phyloP scores from a whole-genome alignment of 1,140 invertebrate genomes.

The Oedothorax gibbosus region DNA sequence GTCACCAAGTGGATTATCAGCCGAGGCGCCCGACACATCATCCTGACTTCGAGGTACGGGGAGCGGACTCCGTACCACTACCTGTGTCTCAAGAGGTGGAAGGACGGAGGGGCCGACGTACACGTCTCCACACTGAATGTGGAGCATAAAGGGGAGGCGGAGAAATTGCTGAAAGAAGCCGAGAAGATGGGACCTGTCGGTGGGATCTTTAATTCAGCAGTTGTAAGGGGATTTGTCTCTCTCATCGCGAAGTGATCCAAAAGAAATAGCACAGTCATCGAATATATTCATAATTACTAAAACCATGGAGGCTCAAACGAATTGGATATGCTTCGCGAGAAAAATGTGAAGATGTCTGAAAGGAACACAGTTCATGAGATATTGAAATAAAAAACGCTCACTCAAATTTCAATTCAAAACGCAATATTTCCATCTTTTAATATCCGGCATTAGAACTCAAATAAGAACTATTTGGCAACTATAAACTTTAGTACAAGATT shows the following conservation, averaged over 20 bases:
- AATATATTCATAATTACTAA: not conserved
- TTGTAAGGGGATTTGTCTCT: conserved; percentile 70
- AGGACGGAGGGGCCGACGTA: conserved; percentile 79
- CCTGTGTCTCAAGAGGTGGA: conserved; percentile 71
- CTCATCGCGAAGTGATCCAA: not conserved
- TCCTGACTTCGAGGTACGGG: conserved; percentile 72
- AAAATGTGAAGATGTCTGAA: too few relatives aligned
- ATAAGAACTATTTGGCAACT: too few relatives aligned
- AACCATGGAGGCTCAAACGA: too few relatives aligned
- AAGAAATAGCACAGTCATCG: not conserved
- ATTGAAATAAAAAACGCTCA: too few relatives aligned
- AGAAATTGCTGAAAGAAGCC: conserved; percentile 78
- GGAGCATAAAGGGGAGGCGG: conserved; percentile 76
- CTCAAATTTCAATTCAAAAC: too few relatives aligned
- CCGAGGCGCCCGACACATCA: conserved; percentile 70
- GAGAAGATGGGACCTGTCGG: conserved; percentile 81
- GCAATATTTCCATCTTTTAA: too few relatives aligned
- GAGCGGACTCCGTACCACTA: conserved; percentile 72
- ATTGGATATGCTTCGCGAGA: too few relatives aligned
- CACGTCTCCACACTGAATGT: conserved; percentile 78
- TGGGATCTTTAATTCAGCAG: conserved; percentile 95
- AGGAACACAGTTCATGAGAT: too few relatives aligned
- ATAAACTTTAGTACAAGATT: too few relatives aligned
- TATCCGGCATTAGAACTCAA: too few relatives aligned
- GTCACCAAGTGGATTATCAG: conserved; percentile 72